Evolutionary conservation across 1,140 invertebrate species (phyloP), one percentile per base, ranked within the genome.

Genomic region (Platyscapa corneri): DNA sequence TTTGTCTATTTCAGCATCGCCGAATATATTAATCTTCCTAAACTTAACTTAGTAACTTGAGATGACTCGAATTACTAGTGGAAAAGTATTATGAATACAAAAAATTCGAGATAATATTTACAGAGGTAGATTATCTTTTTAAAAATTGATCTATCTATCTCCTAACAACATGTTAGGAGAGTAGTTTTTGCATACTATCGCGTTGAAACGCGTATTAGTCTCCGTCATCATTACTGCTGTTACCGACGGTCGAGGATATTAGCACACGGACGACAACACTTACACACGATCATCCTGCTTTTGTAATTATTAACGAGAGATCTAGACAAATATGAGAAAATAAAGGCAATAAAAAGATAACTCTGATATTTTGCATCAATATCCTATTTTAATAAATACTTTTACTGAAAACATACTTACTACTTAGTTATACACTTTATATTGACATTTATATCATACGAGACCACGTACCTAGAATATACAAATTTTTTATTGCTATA

Each of bases 101-200:
- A 74, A 79, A 74, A 27, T 14, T 42, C 27, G 76, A 79, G 14
- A 76, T 83, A 65, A 83, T 32, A 74, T 75, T 79, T 80, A 49
- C 34, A 34, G 56, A 27, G 30, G n/a, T 30, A 46, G 49, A 80
- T 79, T 72, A 83, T 84, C 76, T 84, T 83, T 64, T 83, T 83
- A 27, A 12, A 32, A 72, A 42, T 23, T 49, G 16, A 60, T 75
- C 34, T 34, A 30, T 27, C 32, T 64, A 18, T 16, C 37, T 32
- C 72, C 42, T 14, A 2, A 0, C 12, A 53, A 3, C n/a, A 30
- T 32, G 64, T 30, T 53, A 64, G 18, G 27, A 27, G 37, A 84
- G 56, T 46, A 79, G 23, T 84, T n/a, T 84, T 72, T 84, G 32
- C 42, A 56, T 27, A 8, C 80, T 46, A n/a, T 37, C 6, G 14